Percentiles rank a stretch among this genome's conserved stretches.
These are phyloP conservation scores for Ciconia stormi DNA, from an alignment of 2,113 vertebrate genomes.

Conservation along the genomic window DNA sequence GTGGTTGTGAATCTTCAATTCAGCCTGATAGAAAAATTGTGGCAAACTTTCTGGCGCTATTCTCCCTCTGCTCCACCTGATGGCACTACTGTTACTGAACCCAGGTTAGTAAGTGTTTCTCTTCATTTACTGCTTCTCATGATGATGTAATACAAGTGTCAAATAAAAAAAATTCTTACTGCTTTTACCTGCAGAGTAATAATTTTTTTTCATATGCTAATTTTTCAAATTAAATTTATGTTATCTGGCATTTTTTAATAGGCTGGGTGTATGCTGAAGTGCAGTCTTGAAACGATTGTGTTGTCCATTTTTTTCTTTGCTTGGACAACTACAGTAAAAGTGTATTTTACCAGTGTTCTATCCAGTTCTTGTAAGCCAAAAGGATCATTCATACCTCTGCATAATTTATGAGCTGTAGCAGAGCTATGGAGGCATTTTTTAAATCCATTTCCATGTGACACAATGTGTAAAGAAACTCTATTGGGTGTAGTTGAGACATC, in stretches of 20 bases:
- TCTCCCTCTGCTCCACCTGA: slow-evolving; percentile 81
- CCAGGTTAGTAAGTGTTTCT: slow-evolving; percentile 69
- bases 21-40: slow-evolving; percentile 85
- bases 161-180: background rate
- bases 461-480: background rate
- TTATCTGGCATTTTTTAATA: background rate
- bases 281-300: background rate
- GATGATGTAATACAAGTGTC: background rate
- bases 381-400: slow-evolving; percentile 21
- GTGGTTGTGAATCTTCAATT: slow-evolving; percentile 86
- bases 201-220: slow-evolving; percentile 7
- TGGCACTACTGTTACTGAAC: slow-evolving; percentile 79
- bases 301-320: background rate
- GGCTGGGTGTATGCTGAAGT: background rate
- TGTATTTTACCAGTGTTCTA: background rate
- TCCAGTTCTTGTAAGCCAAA: background rate
- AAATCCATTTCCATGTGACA: slow-evolving; percentile 6
- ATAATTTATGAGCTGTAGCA: slow-evolving; percentile 6
- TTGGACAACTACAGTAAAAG: background rate
- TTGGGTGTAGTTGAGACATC: slow-evolving; percentile 49
- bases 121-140: background rate
- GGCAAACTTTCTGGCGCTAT: slow-evolving; percentile 88
- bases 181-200: slow-evolving; percentile 45
- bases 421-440: background rate
- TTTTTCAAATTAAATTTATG: background rate